These are phyloP conservation scores for Rhodophaea formosa DNA, from an alignment of 2,888 invertebrate species.

Conservation along the genomic window DNA sequence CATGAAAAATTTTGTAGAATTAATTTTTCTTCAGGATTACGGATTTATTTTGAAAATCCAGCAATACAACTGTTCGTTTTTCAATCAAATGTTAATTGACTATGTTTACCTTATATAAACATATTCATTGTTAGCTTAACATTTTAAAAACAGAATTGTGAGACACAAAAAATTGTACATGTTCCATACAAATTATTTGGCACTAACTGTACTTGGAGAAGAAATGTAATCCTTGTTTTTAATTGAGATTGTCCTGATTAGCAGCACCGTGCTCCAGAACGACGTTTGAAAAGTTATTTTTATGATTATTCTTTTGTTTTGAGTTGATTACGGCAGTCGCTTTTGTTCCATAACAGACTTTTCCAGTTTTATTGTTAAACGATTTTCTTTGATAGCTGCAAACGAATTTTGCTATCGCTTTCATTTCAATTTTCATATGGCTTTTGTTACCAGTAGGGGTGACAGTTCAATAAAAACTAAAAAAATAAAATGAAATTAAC, in stretches of 20 bases:
- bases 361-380: slow-evolving; percentile 2
- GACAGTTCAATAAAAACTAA: too few species aligned
- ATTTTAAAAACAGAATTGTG: neutral
- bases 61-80: too few species aligned
- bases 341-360: neutral
- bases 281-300: slow-evolving; percentile 14
- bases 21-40: too few species aligned
- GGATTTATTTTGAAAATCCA: too few species aligned
- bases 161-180: neutral
- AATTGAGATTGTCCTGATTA: slow-evolving; percentile 53
- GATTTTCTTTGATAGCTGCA: neutral
- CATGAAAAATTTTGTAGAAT: too few species aligned
- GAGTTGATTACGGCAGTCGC: neutral
- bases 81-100: too few species aligned
- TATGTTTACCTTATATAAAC: too few species aligned
- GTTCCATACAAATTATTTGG: neutral
- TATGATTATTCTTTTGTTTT: slow-evolving; percentile 17
- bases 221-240: slow-evolving; percentile 54
- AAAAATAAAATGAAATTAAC: too few species aligned
- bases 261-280: slow-evolving; percentile 21
- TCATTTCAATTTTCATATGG: neutral
- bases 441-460: too few species aligned
- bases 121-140: too few species aligned
- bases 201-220: slow-evolving; percentile 2
- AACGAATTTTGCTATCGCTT: neutral